These are phyloP conservation scores for Tetraneura akinire DNA, from an alignment of 1,140 invertebrate genomes.

Conservation along the genomic window DNA sequence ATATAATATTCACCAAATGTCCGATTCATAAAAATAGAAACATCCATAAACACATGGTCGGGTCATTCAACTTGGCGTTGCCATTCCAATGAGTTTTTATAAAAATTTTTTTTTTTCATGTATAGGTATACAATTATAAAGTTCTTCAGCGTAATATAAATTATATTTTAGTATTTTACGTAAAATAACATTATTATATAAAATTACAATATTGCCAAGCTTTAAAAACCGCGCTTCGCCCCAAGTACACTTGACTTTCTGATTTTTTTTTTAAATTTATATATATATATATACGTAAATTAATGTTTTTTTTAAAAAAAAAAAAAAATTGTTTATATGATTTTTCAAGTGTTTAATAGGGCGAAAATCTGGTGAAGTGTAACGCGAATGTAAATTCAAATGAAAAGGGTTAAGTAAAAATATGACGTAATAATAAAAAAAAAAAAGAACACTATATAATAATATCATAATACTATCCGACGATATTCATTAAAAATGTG, in stretches of 20 bases:
- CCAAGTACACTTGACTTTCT: background rate
- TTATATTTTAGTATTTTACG: too few relatives aligned
- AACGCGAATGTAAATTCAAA: slow-evolving; percentile 36
- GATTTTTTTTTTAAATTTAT: background rate
- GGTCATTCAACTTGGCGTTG: slow-evolving; percentile 14
- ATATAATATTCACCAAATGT: slow-evolving; percentile 11
- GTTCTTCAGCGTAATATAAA: too few relatives aligned
- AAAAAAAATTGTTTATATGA: too few relatives aligned
- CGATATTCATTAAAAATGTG: slow-evolving; percentile 45
- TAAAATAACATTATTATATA: too few relatives aligned
- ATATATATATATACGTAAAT: background rate
- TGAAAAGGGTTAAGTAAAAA: slow-evolving; percentile 24
- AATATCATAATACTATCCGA: too few relatives aligned
- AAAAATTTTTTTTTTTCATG: slow-evolving; percentile 7
- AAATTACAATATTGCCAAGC: too few relatives aligned
- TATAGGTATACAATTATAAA: too few relatives aligned
- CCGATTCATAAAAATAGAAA: slow-evolving; percentile 27
- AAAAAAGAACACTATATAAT: background rate
- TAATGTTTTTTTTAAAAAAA: background rate
- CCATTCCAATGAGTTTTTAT: background rate
- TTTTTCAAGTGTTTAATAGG: slow-evolving; percentile 33
- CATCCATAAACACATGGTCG: slow-evolving; percentile 1
- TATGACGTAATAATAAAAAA: slow-evolving; percentile 37
- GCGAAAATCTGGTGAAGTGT: slow-evolving; percentile 30
- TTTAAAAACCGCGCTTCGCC: background rate